Evolutionary conservation across 2,888 invertebrate species (phyloP).

Genomic region (Pristionchus entomophagus): DNA sequence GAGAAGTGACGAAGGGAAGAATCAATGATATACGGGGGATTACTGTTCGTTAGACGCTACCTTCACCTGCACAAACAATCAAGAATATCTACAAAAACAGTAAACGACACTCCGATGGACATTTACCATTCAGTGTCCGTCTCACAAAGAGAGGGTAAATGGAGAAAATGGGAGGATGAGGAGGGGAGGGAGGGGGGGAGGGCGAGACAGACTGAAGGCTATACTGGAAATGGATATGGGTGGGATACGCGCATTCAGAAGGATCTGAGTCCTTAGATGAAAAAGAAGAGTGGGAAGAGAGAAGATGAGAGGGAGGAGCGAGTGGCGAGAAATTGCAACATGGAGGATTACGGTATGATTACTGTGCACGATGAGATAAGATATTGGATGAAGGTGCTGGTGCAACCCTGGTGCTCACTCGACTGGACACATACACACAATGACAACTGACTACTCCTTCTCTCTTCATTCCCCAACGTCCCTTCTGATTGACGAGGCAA

Average conservation of each 20-base stretch:
- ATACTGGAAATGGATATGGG: slow-evolving; percentile 42
- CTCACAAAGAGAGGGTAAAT: slow-evolving; percentile 4
- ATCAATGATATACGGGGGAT: neutral
- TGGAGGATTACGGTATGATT: neutral
- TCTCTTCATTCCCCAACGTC: neutral
- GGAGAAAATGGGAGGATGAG: slow-evolving; percentile 1
- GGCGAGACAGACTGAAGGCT: slow-evolving; percentile 30
- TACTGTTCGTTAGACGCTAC: neutral
- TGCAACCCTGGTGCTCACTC: slow-evolving; percentile 25
- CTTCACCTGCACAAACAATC: too few species aligned
- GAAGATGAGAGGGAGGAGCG: neutral
- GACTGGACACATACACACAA: neutral
- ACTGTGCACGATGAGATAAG: neutral
- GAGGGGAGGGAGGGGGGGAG: neutral
- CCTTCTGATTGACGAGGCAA: neutral
- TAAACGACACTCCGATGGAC: neutral
- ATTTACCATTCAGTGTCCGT: neutral
- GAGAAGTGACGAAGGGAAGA: slow-evolving; percentile 4
- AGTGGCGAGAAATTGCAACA: neutral
- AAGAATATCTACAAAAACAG: too few species aligned
- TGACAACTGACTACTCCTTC: slow-evolving; percentile 19
- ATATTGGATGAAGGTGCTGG: slow-evolving; percentile 28
- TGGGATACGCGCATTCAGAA: slow-evolving; percentile 41
- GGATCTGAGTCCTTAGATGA: slow-evolving; percentile 25
- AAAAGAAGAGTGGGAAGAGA: neutral